Percentiles rank a stretch among this genome's conserved stretches.
Evolutionary conservation across 2,888 invertebrate species (phyloP).

Genomic region (Zonitis immaculata): DNA sequence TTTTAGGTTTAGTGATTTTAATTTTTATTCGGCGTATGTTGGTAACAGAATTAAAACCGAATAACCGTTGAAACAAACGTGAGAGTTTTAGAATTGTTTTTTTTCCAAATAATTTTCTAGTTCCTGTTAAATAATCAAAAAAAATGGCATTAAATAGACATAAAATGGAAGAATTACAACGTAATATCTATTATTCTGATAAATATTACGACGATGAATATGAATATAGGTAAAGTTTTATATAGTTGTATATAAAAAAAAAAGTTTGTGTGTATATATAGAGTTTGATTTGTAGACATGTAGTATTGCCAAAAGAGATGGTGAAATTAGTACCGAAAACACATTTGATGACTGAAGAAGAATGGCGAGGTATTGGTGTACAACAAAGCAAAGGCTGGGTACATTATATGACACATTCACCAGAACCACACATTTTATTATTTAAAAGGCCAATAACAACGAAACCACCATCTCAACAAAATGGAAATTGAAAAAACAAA

Average conservation of each 20-base stretch:
- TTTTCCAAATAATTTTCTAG: not conserved
- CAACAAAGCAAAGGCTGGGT: constrained; percentile 97
- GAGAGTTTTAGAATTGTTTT: constrained; percentile 6
- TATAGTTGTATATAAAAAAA: too few species aligned
- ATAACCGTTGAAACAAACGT: constrained; percentile 9
- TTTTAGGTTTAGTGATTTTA: too few species aligned
- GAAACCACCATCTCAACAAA: constrained; percentile 39
- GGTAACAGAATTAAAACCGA: constrained; percentile 15
- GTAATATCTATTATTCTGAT: constrained; percentile 87
- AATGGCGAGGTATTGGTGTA: constrained; percentile 93
- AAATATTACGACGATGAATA: constrained; percentile 88
- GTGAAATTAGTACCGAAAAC: constrained; percentile 86
- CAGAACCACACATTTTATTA: constrained; percentile 88
- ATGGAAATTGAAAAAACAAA: not conserved
- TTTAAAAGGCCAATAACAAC: constrained; percentile 70
- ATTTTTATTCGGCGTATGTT: constrained; percentile 2
- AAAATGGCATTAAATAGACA: constrained; percentile 30
- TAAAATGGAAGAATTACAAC: constrained; percentile 44
- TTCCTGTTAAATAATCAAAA: constrained; percentile 4
- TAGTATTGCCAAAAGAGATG: constrained; percentile 88
- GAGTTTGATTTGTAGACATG: constrained; percentile 77
- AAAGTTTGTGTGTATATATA: too few species aligned
- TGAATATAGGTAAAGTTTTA: constrained; percentile 83
- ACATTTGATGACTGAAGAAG: constrained; percentile 87
- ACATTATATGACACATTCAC: constrained; percentile 94